Conservation (phyloP, 2,888 invertebrate genomes). For the Drosophila pseudotakahashii region DNA sequence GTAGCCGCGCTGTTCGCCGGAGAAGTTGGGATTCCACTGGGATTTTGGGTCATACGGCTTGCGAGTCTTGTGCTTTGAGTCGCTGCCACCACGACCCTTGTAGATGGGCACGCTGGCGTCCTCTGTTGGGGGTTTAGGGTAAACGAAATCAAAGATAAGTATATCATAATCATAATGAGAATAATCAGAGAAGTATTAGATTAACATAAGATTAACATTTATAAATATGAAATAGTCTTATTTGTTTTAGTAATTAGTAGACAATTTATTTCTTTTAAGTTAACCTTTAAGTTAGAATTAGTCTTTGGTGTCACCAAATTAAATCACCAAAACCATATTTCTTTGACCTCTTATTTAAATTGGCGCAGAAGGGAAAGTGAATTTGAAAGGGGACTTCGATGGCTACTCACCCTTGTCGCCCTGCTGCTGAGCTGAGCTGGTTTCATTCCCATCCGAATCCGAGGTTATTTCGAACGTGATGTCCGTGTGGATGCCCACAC, state of each 20-base stretch:
- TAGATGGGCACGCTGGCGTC: slow-evolving; percentile 84
- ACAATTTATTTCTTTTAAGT: not conserved
- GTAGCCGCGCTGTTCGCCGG: slow-evolving; percentile 74
- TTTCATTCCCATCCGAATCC: slow-evolving; percentile 80
- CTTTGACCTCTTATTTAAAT: not conserved
- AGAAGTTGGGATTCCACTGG: slow-evolving; percentile 81
- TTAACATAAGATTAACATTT: no score
- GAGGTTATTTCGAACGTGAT: slow-evolving; percentile 84
- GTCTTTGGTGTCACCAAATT: not conserved
- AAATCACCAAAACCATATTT: no score
- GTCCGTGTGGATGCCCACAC: slow-evolving; percentile 84
- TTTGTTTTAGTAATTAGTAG: no score
- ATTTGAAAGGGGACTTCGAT: not conserved
- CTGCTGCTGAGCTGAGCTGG: slow-evolving; percentile 80
- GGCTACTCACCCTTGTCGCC: slow-evolving; percentile 77
- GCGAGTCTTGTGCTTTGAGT: slow-evolving; percentile 71
- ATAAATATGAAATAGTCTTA: no score
- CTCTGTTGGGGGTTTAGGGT: slow-evolving; percentile 58
- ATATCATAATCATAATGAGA: no score
- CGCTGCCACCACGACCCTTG: slow-evolving; percentile 77
- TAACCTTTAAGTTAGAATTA: not conserved
- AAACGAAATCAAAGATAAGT: no score
- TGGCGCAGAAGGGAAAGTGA: slow-evolving; percentile 8
- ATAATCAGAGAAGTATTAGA: no score
- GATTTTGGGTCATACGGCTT: slow-evolving; percentile 80